A percentile compares a stretch with the other conserved stretches of the same genome.
Conservation (phyloP, 2,113 vertebrate genomes). For the Bufo bufo region DNA sequence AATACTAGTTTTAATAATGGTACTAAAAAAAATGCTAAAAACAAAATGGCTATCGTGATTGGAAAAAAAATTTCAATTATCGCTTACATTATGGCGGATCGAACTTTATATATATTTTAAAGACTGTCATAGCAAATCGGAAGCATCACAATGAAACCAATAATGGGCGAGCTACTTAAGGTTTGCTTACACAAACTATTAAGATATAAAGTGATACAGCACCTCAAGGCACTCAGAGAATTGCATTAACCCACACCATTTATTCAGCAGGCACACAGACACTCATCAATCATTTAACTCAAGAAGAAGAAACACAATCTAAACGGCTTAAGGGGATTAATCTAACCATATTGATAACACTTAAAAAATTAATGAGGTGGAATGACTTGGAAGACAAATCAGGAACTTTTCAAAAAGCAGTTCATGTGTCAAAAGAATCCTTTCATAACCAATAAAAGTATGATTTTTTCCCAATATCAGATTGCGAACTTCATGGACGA, state of each 20-base stretch:
- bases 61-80: not conserved
- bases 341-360: constrained; percentile 71
- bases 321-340: constrained; percentile 72
- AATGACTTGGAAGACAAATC: constrained; percentile 62
- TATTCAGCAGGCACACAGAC: constrained; percentile 66
- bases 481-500: not conserved
- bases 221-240: constrained; percentile 63
- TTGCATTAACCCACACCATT: constrained; percentile 68
- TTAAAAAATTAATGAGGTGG: constrained; percentile 74
- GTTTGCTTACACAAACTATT: constrained; percentile 60
- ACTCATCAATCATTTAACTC: constrained; percentile 77
- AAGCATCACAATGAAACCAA: constrained; percentile 34
- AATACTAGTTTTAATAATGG: not conserved
- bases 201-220: constrained; percentile 64
- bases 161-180: constrained; percentile 63
- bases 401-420: constrained; percentile 61
- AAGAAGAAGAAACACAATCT: constrained; percentile 73
- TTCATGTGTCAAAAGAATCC: constrained; percentile 40
- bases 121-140: constrained; percentile 17
- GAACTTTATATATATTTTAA: constrained; percentile 7
- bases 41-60: not conserved
- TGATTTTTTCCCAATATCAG: not conserved
- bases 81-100: not conserved
- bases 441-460: not conserved
- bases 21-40: not conserved